Percentiles rank a stretch among this genome's conserved stretches.
phyloP scores from a whole-genome alignment of 2,888 invertebrate species.

The Acronicta leporina region DNA sequence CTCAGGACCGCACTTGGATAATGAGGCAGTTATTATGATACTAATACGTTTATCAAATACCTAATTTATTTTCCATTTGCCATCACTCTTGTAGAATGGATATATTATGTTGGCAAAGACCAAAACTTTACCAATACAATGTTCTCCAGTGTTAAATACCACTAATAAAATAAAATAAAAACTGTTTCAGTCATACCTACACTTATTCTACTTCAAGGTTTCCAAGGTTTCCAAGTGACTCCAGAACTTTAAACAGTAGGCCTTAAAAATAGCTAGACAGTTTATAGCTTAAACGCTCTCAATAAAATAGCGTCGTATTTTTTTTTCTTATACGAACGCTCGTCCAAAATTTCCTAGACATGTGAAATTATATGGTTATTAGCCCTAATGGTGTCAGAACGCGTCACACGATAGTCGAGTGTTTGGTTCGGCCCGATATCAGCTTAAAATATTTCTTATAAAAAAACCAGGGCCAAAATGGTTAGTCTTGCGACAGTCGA shows the following conservation, averaged over 20 bases:
- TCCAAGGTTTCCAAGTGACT: constrained; percentile 15
- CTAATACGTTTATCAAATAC: no score
- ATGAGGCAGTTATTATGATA: no score
- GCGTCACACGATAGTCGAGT: constrained; percentile 50
- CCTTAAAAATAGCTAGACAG: constrained; percentile 8
- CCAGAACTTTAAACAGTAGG: constrained; percentile 14
- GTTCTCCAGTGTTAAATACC: background rate
- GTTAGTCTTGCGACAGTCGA: constrained; percentile 9
- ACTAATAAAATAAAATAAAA: constrained; percentile 8
- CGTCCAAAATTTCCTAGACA: constrained; percentile 36
- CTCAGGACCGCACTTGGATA: no score
- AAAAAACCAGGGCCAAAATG: constrained; percentile 5
- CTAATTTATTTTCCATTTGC: no score
- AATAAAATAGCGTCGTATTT: constrained; percentile 24
- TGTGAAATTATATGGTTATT: constrained; percentile 55
- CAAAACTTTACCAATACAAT: background rate
- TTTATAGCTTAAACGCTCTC: constrained; percentile 37
- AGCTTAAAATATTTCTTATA: background rate
- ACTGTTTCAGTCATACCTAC: constrained; percentile 1
- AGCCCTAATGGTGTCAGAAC: constrained; percentile 46
- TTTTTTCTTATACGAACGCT: constrained; percentile 23
- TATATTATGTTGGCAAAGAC: background rate
- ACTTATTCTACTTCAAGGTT: constrained; percentile 4
- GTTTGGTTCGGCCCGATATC: constrained; percentile 11
- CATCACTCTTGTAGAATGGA: no score